Evolutionary conservation across 2,113 vertebrate species (phyloP), one percentile per base, ranked within the genome.

Genomic region (Diphyllodes magnificus): DNA sequence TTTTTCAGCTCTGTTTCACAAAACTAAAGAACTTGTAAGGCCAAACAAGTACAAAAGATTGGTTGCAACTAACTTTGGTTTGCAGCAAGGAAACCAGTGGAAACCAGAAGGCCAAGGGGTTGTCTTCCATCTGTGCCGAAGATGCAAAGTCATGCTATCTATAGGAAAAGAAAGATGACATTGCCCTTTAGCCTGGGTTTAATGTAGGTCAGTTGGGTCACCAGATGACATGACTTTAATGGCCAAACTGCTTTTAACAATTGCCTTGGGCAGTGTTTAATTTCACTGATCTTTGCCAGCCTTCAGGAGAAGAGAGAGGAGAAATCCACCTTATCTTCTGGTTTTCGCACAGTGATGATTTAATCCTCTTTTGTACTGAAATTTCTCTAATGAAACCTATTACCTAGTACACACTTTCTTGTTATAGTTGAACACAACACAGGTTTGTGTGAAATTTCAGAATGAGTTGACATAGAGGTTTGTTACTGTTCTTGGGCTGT

Each of bases 141-240:
- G 82, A 88, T 88, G 93, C 82, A 57, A 93, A 94, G 85, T 93
- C 88, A 72, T 88, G 60, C 64, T 93, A 94, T 91, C 87, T 86
- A 30, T 75, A 86, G 71, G 75, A 60, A 84, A 94, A 94, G 92
- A 96, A 88, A 88, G 93, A 96, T 90, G 92, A 83, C 94, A 57
- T 96, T 96, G 93, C 92, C 94, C 90, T 95, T 97, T 97, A 96
- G 90, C 95, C 93, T 92, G 80, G 79, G 69, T 92, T 95, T 97
- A 96, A 93, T 96, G 92, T 95, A 81, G 96, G 96, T 96, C 95
- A 94, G 28, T 81, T 97, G 92, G 95, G 94, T 97, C 95, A 95
- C 92, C 92, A 93, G 94, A 96, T 95, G 92, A 96, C 94, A 96
- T 90, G 88, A 94, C 94, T 95, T 96, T 96, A 96, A 97, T 96